Evolutionary conservation across 2,797 vertebrate species (phyloP).

Genomic region (Urocyon cinereoargenteus): DNA sequence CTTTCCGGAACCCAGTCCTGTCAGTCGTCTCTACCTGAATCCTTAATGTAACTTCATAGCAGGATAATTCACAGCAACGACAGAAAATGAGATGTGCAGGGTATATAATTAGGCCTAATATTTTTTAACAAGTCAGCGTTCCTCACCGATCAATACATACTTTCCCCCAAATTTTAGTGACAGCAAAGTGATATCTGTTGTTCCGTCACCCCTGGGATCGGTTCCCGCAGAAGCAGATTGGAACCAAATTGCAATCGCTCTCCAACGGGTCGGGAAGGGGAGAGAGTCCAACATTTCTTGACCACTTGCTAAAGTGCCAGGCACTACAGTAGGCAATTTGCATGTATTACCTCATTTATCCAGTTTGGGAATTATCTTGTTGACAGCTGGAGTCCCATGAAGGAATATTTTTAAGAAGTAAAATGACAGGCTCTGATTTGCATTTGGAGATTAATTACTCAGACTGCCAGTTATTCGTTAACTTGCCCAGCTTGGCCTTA

Average conservation of each 20-base stretch:
- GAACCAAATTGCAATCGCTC: fast-evolving
- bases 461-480: background rate
- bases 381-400: background rate
- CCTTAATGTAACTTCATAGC: background rate
- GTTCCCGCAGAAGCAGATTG: background rate
- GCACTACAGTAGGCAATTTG: fast-evolving
- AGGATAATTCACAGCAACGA: background rate
- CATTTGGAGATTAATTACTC: constrained; percentile 4
- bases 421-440: background rate
- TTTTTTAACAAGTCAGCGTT: background rate
- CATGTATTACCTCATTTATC: background rate
- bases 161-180: background rate
- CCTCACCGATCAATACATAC: fast-evolving
- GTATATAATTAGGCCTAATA: fast-evolving
- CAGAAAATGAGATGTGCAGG: too few species aligned
- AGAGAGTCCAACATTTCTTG: fast-evolving
- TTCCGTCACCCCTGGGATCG: fast-evolving
- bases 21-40: background rate
- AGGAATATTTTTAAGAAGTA: background rate
- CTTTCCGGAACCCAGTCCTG: background rate
- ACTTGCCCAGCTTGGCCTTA: background rate
- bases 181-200: background rate
- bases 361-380: background rate
- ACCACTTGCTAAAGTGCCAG: fast-evolving
- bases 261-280: fast-evolving